Conservation (phyloP, 2,113 vertebrate species). For the Callorhinus ursinus region DNA sequence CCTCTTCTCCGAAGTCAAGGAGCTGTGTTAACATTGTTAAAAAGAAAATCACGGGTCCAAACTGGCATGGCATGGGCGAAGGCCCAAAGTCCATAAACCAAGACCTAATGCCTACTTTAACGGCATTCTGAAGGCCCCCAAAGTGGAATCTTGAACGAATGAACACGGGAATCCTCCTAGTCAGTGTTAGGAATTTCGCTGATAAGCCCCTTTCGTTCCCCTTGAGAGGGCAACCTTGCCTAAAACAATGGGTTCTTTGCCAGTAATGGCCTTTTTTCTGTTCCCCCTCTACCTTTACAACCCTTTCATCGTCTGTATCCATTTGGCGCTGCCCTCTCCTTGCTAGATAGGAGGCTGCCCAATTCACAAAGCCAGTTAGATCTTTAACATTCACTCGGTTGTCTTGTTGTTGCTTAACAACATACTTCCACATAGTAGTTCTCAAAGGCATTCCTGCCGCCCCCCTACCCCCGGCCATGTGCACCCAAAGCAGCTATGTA, state of each 20-base stretch:
- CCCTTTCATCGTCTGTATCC: too few relatives aligned
- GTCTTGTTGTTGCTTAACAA: background rate
- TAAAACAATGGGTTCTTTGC: background rate
- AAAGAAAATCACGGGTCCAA: background rate
- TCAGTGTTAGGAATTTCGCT: background rate
- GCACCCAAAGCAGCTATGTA: background rate
- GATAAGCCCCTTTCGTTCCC: background rate
- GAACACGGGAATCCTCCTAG: background rate
- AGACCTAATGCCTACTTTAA: background rate
- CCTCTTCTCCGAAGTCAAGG: background rate
- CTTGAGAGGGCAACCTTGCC: background rate
- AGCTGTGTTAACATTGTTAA: background rate
- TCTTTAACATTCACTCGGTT: background rate
- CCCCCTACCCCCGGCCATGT: accelerated
- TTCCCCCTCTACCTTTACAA: background rate
- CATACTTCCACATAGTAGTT: accelerated
- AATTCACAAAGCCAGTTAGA: background rate
- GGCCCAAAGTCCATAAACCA: background rate
- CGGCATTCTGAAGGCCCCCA: background rate
- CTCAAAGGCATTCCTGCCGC: too few relatives aligned
- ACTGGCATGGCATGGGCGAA: background rate
- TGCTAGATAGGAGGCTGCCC: background rate
- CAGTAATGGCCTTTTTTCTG: background rate
- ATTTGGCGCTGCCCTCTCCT: background rate
- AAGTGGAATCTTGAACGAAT: background rate